Percentiles rank a stretch among this genome's conserved stretches.
phyloP scores from a whole-genome alignment of 2,797 vertebrate genomes.

The Ispidina lecontei region DNA sequence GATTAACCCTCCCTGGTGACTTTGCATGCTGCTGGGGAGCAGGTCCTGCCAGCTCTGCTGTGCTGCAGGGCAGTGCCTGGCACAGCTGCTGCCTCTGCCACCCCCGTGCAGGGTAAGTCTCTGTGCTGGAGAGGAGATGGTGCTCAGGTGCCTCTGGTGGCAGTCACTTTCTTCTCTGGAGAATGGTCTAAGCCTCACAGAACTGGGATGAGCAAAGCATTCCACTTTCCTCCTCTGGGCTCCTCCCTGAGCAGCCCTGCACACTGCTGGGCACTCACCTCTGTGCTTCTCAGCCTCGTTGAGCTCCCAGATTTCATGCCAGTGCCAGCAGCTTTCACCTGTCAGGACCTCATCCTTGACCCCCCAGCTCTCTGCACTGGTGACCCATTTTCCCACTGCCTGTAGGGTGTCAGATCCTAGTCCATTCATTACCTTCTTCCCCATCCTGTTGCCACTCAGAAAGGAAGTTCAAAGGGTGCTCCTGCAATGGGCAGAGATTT shows the following conservation, averaged over 20 bases:
- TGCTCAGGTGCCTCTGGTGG: neutral
- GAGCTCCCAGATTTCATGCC: neutral
- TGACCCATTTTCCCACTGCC: neutral
- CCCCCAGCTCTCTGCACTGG: neutral
- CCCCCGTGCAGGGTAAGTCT: neutral
- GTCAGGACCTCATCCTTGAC: neutral
- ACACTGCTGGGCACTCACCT: neutral
- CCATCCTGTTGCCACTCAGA: neutral
- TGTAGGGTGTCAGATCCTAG: neutral
- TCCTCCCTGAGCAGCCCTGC: neutral
- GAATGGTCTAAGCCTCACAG: neutral
- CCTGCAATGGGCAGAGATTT: neutral
- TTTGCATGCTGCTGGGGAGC: neutral
- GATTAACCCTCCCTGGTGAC: neutral
- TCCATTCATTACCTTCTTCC: neutral
- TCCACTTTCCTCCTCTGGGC: neutral
- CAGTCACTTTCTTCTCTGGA: neutral
- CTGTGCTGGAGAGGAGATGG: neutral
- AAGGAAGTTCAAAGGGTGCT: neutral
- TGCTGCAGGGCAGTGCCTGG: neutral
- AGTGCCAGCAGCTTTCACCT: neutral
- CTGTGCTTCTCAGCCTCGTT: neutral
- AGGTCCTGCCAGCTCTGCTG: neutral
- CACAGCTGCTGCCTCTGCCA: neutral
- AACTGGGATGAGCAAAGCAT: neutral